A percentile compares a stretch with the other conserved stretches of the same genome.
These are phyloP conservation scores for Rhinichthys osculus DNA, from an alignment of 2,797 vertebrate species.

Conservation along the genomic window DNA sequence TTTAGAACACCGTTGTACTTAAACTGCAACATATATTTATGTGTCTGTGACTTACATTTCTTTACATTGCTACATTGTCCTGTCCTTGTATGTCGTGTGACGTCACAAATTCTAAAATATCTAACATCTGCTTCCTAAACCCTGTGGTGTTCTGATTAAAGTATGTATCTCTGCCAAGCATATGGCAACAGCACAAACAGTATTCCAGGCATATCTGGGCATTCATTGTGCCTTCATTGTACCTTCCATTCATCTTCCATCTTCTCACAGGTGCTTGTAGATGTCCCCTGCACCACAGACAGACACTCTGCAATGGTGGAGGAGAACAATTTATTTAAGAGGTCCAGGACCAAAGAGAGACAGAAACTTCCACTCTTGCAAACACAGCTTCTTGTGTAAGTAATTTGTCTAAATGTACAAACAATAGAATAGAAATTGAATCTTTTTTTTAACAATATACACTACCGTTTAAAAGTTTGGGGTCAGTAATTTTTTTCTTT, in stretches of 20 bases:
- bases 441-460: too few relatives aligned
- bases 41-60: neutral
- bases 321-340: slow-evolving; percentile 92
- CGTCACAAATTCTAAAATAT: neutral
- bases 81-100: neutral
- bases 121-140: neutral
- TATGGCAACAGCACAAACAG: neutral
- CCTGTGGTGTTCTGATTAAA: neutral
- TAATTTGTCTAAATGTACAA: slow-evolving; percentile 46
- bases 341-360: slow-evolving; percentile 84
- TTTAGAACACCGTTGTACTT: neutral
- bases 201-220: neutral
- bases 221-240: neutral
- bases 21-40: neutral
- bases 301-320: slow-evolving; percentile 87
- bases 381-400: slow-evolving; percentile 90
- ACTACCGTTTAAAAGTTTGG: neutral
- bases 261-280: slow-evolving; percentile 88
- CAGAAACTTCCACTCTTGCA: slow-evolving; percentile 88
- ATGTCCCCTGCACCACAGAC: slow-evolving; percentile 94
- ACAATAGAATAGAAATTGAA: too few relatives aligned
- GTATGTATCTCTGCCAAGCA: neutral
- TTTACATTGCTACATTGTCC: neutral
- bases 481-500: too few relatives aligned
- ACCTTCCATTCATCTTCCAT: neutral